Conservation (phyloP, 2,797 vertebrate genomes). For the Thalassophryne amazonica region DNA sequence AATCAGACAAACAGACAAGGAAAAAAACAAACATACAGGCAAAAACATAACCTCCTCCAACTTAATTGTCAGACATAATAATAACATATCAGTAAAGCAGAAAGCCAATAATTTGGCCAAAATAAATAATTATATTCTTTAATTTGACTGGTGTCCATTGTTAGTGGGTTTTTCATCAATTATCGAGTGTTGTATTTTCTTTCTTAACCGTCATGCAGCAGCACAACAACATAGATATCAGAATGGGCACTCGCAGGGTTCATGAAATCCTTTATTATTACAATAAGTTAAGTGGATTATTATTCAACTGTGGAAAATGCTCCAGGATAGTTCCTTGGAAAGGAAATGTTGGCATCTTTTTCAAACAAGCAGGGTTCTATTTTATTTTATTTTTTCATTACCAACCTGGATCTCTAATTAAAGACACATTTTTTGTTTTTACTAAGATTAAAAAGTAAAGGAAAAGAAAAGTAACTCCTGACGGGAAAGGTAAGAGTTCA, state of each 20-base stretch:
- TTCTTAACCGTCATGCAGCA: constrained; percentile 16
- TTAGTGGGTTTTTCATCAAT: no score
- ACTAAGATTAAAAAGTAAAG: not conserved
- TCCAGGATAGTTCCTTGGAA: constrained; percentile 70
- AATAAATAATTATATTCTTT: no score
- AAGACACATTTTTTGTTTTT: constrained; percentile 18
- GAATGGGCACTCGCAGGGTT: constrained; percentile 46
- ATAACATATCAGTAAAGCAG: no score
- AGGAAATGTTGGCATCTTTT: constrained; percentile 62
- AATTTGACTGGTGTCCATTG: no score
- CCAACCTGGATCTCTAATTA: constrained; percentile 55
- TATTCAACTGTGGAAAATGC: constrained; percentile 75
- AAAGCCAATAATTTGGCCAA: no score
- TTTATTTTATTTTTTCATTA: constrained; percentile 51
- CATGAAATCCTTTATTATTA: constrained; percentile 76
- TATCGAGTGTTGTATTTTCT: constrained; percentile 20
- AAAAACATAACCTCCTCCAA: no score
- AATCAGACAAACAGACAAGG: no score
- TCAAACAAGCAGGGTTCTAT: constrained; percentile 54
- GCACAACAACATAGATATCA: constrained; percentile 58
- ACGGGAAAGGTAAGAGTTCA: constrained; percentile 25
- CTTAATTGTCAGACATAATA: no score
- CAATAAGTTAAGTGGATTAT: constrained; percentile 78
- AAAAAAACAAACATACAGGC: no score
- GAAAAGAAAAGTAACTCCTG: constrained; percentile 5